Percentiles rank a stretch among this genome's conserved stretches.
phyloP scores from a whole-genome alignment of 2,113 vertebrate genomes.

The Psittacus erithacus region DNA sequence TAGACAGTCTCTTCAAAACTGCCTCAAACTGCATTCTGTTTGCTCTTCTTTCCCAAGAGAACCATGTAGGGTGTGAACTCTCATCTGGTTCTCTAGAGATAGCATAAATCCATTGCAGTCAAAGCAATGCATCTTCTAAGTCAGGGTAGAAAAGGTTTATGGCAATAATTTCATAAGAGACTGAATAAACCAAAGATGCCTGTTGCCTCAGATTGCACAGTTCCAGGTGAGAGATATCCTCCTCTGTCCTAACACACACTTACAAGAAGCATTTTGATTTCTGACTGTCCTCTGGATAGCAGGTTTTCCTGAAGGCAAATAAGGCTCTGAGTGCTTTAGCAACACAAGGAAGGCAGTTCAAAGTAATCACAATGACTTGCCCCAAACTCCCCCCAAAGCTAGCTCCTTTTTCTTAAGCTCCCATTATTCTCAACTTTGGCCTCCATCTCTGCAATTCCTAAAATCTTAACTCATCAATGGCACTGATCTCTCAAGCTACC shows the following conservation, averaged over 20 bases:
- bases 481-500: neutral
- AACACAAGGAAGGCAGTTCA: neutral
- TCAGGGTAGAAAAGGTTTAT: neutral
- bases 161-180: neutral
- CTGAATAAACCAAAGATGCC: constrained; percentile 12
- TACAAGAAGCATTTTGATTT: neutral
- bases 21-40: neutral
- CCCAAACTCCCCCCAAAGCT: neutral
- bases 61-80: neutral
- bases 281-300: neutral
- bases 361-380: neutral
- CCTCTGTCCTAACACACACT: neutral
- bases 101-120: neutral
- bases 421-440: neutral
- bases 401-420: neutral
- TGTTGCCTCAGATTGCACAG: constrained; percentile 9
- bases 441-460: neutral
- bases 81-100: constrained; percentile 34
- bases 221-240: neutral
- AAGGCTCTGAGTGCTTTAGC: neutral
- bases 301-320: neutral
- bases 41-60: neutral
- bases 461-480: neutral
- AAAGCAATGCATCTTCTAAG: neutral
- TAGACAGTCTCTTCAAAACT: neutral